Evolutionary conservation across 1,140 invertebrate species (phyloP), one percentile per base, ranked within the genome.

Genomic region (Hyles euphorbiae): DNA sequence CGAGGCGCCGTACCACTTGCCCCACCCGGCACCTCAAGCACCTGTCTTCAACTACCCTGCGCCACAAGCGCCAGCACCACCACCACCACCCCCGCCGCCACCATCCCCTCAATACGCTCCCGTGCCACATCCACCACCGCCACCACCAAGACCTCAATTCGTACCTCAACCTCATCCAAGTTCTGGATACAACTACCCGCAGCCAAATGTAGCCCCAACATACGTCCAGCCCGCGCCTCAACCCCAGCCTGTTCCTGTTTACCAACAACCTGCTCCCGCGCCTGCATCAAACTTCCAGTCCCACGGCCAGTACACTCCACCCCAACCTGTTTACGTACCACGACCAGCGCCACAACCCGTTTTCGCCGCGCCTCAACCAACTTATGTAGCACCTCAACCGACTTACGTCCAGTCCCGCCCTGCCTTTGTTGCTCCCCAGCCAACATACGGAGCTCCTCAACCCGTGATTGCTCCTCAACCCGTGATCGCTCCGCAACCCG

Each of bases 1-100:
- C 22, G 83, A 87, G 65, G 84, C 81, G 3, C 84, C 82, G 22
- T 87, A 87, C 60, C 77, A 83, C 51, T 53, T 86, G 44, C 76
- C 78, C 5, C 74, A 79, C 7, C 84, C 84, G 8, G 76, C 68
- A 7, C 56, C 70, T 11, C 68, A 81, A 33, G 70, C 74, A 2
- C 83, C 78, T 0, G 57, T 60, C 36, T 74, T 85, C 53, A 65
- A 70, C 34, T 83, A 78, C 33, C 74, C 70, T 4, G 55, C 51
- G 5, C 58, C 33, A n/a, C 58, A 51, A 10, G 50, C 54, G 22
- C 51, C 34, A 9, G 48, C 58, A 5, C 54, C 57, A 4, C 36
- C 58, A 7, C 50, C 61, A 32, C 61, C 50, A 11, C 54, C 51
- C 0, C 44, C 36, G 1, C 52, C 58, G 12, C 33, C 45, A 22